Evolutionary conservation across 2,888 invertebrate species (phyloP).

Genomic region (Hemaris fuciformis): DNA sequence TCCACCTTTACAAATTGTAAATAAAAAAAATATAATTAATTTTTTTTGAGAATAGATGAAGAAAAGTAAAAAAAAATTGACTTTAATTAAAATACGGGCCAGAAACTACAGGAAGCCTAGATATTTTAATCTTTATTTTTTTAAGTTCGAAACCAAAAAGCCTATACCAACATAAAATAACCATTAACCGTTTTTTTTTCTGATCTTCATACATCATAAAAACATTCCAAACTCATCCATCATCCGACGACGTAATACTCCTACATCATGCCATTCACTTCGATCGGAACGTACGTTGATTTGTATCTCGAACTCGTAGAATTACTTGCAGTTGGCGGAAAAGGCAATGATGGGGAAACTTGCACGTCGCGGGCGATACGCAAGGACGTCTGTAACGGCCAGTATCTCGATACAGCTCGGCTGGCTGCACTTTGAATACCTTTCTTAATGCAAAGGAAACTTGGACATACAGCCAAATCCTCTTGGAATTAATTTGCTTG

Average conservation of each 20-base stretch:
- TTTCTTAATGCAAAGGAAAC: not conserved
- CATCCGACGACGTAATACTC: not conserved
- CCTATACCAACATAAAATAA: too few species aligned
- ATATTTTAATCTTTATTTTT: too few species aligned
- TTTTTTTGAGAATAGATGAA: too few species aligned
- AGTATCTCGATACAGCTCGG: not conserved
- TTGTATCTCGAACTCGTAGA: not conserved
- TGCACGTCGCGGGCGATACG: not conserved
- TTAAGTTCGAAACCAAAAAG: too few species aligned
- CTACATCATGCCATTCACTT: too few species aligned
- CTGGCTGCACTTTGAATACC: not conserved
- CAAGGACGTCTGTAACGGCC: not conserved
- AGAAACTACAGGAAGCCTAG: too few species aligned
- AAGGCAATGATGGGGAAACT: conserved; percentile 2
- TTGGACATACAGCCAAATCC: not conserved
- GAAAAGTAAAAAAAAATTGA: too few species aligned
- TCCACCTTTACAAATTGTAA: too few species aligned
- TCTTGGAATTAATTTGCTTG: not conserved
- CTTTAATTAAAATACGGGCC: too few species aligned
- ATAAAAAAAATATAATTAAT: too few species aligned
- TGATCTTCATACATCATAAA: too few species aligned
- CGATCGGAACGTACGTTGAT: not conserved
- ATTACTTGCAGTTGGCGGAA: not conserved
- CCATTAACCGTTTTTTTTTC: too few species aligned
- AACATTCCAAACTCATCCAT: not conserved